These are phyloP conservation scores for Leptothorax acervorum DNA, from an alignment of 2,888 invertebrate species.

Conservation along the genomic window DNA sequence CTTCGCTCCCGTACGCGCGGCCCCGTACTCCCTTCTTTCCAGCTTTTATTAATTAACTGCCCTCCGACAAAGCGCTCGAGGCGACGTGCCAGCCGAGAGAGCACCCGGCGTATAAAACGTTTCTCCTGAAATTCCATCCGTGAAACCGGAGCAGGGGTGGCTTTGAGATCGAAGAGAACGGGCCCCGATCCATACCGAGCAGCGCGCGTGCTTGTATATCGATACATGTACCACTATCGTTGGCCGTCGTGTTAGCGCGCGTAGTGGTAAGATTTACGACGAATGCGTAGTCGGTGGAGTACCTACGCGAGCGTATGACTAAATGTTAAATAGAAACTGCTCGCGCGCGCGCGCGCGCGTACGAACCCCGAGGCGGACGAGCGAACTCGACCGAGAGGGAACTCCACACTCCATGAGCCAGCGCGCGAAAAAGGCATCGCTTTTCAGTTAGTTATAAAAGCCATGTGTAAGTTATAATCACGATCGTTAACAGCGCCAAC, in stretches of 20 bases:
- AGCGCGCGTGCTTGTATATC: constrained; percentile 38
- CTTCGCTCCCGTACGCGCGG: constrained; percentile 43
- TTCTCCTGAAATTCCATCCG: constrained; percentile 73
- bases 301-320: constrained; percentile 30
- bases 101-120: constrained; percentile 69
- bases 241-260: neutral
- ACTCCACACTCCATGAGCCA: neutral
- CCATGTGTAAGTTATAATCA: constrained; percentile 30
- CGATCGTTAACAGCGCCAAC: constrained; percentile 17
- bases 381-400: neutral
- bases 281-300: constrained; percentile 31
- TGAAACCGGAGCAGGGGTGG: constrained; percentile 54
- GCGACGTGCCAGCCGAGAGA: constrained; percentile 71
- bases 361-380: constrained; percentile 5
- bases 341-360: neutral
- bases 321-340: constrained; percentile 53
- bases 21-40: constrained; percentile 58
- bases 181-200: constrained; percentile 28
- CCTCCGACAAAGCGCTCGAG: constrained; percentile 72
- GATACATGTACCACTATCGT: constrained; percentile 16
- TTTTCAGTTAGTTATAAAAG: constrained; percentile 27
- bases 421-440: constrained; percentile 33
- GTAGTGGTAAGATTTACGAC: constrained; percentile 44
- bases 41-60: constrained; percentile 80
- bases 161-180: constrained; percentile 55